Conservation (phyloP, 92 coral and sea anemone species). For the Phenganax stokvisi region DNA sequence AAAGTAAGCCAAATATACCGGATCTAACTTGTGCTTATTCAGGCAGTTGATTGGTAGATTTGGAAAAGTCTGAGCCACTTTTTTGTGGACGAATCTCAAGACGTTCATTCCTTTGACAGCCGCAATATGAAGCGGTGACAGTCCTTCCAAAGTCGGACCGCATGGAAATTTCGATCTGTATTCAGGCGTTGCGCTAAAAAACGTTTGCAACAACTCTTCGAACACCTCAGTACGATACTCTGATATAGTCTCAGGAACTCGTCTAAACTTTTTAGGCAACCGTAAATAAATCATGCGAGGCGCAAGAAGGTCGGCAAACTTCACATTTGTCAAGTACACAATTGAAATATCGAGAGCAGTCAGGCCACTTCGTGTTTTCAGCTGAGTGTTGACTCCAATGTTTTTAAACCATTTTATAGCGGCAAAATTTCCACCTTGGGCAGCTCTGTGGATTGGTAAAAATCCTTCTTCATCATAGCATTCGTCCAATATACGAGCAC, state of each 20-base stretch:
- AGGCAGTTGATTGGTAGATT: constrained; percentile 5
- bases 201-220: background rate
- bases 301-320: background rate
- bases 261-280: background rate
- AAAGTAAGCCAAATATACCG: constrained; percentile 9
- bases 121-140: background rate
- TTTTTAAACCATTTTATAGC: constrained; percentile 46
- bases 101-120: background rate
- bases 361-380: constrained; percentile 40
- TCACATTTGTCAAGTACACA: background rate
- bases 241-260: background rate
- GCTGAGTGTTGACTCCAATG: constrained; percentile 50
- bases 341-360: constrained; percentile 13
- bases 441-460: constrained; percentile 56
- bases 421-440: constrained; percentile 55
- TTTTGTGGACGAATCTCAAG: background rate
- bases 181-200: background rate
- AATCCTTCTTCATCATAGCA: constrained; percentile 55
- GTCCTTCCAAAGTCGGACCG: background rate
- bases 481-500: constrained; percentile 35
- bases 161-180: background rate
- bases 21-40: constrained; percentile 1
- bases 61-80: background rate
- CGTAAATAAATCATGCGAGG: background rate
- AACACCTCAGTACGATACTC: background rate